Evolutionary conservation across 2,113 vertebrate species (phyloP), one percentile per base, ranked within the genome.

Genomic region (Silurus glanis): DNA sequence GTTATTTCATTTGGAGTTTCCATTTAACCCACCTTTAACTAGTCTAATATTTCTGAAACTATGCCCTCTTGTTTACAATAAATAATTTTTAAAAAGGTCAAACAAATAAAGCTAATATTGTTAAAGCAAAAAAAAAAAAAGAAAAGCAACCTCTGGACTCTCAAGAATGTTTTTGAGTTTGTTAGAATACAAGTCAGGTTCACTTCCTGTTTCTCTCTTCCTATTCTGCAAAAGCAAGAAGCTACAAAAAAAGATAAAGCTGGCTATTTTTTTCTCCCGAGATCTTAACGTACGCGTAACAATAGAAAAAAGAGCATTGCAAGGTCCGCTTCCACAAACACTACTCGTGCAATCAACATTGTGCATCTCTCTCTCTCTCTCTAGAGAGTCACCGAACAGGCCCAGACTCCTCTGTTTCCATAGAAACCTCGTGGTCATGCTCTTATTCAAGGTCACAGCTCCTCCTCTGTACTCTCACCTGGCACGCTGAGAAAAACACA

Each of bases 371-470:
- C 23, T 25, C 19, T 49, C 28, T 21, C 78, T 69, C 75, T 58
- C 45, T 16, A 6, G 64, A 53, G 64, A 84, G 12, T 16, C 75
- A 58, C 53, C 12, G 21, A 80, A 69, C 47, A 61, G n/a, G 74
- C 25, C 58, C 45, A 62, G 28, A n/a, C 78, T 25, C 23, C 37
- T 58, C 45, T 0, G 80, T 88, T 85, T 51, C 79, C 87, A 88
- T 85, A 51, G 87, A 82, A 83, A 88, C 87, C 74, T 67, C 16
- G 47, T 53, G 16, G 61, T 10, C 56, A 51, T n/a, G 58, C 55
- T 78, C 51, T 25, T 51, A 4, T 61, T 85, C 87, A 88, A 85
- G 84, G 87, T 85, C 83, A 85, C 85, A 9, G 59, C 53, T 55
- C 67, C 49, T 55, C 82, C 82, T 83, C 25, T 7, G 28, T 17